phyloP scores from a whole-genome alignment of 2,797 vertebrate genomes.

The Sebastes hubbsi region DNA sequence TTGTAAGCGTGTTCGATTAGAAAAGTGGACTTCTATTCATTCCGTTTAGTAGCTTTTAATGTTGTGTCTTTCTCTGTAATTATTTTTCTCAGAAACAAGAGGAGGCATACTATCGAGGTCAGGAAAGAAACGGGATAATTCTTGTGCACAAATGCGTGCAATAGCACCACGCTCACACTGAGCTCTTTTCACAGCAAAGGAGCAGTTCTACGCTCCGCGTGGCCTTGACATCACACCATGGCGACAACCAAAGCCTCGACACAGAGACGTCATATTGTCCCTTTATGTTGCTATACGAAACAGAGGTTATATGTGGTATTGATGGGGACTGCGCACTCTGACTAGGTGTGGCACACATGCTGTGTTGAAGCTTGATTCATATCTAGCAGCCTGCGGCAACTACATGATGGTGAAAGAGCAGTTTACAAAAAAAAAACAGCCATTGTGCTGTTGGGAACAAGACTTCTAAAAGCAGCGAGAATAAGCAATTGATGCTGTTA shows the following conservation, averaged over 20 bases:
- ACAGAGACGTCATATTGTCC: background rate
- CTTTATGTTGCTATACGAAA: slow-evolving; percentile 5
- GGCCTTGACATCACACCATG: background rate
- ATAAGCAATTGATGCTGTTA: slow-evolving; percentile 46
- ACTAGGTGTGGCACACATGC: slow-evolving; percentile 29
- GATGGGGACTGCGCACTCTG: slow-evolving; percentile 1
- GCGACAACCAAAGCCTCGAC: background rate
- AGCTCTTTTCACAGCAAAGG: background rate
- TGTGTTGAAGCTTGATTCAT: slow-evolving; percentile 26
- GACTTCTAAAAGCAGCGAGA: slow-evolving; percentile 27
- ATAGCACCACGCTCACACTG: background rate
- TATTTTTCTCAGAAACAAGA: slow-evolving; percentile 21
- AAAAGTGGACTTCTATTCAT: slow-evolving; percentile 27
- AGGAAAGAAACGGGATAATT: background rate
- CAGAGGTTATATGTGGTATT: background rate
- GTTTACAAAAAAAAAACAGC: slow-evolving; percentile 3
- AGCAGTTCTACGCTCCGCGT: background rate
- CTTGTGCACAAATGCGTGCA: background rate
- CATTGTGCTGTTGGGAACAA: slow-evolving; percentile 3
- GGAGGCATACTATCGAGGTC: background rate
- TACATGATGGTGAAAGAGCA: slow-evolving; percentile 29
- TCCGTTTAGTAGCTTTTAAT: slow-evolving; percentile 42
- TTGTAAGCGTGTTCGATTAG: slow-evolving; percentile 18
- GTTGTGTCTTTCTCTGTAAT: slow-evolving; percentile 3
- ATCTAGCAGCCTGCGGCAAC: slow-evolving; percentile 42